Percentiles rank a stretch among this genome's conserved stretches.
phyloP scores from a whole-genome alignment of 1,140 invertebrate species.

The Microplitis mediator region DNA sequence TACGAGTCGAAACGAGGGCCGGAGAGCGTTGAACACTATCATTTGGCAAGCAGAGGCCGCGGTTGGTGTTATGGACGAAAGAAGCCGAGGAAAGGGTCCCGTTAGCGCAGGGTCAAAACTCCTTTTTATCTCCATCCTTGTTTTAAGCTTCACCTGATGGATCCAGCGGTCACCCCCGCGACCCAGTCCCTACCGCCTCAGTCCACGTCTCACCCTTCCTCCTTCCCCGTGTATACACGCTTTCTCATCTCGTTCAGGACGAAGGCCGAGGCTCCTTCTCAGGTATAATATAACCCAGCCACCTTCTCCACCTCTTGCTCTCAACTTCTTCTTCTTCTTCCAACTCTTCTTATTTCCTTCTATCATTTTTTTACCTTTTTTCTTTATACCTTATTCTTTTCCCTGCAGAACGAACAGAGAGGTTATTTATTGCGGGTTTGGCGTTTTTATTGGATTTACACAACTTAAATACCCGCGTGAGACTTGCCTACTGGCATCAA shows the following conservation, averaged over 20 bases:
- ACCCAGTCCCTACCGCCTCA: conserved; percentile 2
- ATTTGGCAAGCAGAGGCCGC: conserved; percentile 45
- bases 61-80: conserved; percentile 46
- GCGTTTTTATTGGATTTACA: conserved; percentile 61
- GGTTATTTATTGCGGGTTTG: conserved; percentile 58
- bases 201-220: no score
- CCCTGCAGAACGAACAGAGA: conserved; percentile 40
- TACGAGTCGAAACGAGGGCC: conserved; percentile 31
- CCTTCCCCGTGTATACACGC: background rate
- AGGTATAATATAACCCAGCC: conserved; percentile 53
- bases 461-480: conserved; percentile 54
- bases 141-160: background rate
- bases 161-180: conserved; percentile 4
- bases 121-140: conserved; percentile 42
- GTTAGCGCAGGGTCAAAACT: conserved; percentile 59
- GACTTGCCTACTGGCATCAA: conserved; percentile 43
- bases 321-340: conserved; percentile 19
- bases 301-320: conserved; percentile 24
- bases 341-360: conserved; percentile 17
- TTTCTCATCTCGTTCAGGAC: conserved; percentile 25
- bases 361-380: conserved; percentile 10
- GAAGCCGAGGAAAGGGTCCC: conserved; percentile 58
- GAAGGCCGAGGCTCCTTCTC: conserved; percentile 18
- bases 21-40: conserved; percentile 45
- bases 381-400: conserved; percentile 11